Base-by-base conservation (phyloP, 2,797 vertebrate genomes). In the Rhabdomys pumilio region DNA sequence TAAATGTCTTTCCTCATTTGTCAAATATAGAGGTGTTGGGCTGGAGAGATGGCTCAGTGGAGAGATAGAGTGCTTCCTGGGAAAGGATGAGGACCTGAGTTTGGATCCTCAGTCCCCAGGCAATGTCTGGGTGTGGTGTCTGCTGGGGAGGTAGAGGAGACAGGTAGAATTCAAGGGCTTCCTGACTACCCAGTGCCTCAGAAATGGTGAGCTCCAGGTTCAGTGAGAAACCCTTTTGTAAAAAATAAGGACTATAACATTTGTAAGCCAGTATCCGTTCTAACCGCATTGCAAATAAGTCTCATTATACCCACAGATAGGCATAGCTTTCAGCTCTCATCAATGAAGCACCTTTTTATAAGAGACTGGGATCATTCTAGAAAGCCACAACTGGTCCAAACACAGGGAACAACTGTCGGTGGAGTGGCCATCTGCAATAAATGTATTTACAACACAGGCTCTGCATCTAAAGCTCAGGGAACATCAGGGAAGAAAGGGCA, bases 1-100 rank as follows among this genome's bases (percentile, higher is more conserved):
- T 41, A 10, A 93, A 69, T 80, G 72, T 97, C 92, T 95, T 97
- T 53, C 59, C 80, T 57, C 22, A 95, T 93, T 97, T 96, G 94
- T 98, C 92, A 96, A 81, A 87, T 85, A 97, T 77, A 50, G 72
- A 81, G 4, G 19, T 72, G 14, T 13, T 41, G 22, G 22, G 50
- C 14, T 41, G 50, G 34, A 55, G 69, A 57, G 14, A 29, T 41
- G 50, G 24, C 34, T 72, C 14, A 19, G 22, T 38, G 84, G 20
- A 24, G 13, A 38, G 50, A n/a, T 20, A 38, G 50, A 50, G 63
- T 69, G 47, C 20, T 53, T 65, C 4, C 31, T 85, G 17, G 47
- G 17, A 41, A 65, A 65, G 7, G 11, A 0, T 67, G 19, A 85
- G 20, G 83, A 11, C 13, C 63, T 11, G 65, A 38, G 34, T 55